Evolutionary conservation across 2,797 vertebrate genomes (phyloP).

Genomic region (Onychomys torridus): DNA sequence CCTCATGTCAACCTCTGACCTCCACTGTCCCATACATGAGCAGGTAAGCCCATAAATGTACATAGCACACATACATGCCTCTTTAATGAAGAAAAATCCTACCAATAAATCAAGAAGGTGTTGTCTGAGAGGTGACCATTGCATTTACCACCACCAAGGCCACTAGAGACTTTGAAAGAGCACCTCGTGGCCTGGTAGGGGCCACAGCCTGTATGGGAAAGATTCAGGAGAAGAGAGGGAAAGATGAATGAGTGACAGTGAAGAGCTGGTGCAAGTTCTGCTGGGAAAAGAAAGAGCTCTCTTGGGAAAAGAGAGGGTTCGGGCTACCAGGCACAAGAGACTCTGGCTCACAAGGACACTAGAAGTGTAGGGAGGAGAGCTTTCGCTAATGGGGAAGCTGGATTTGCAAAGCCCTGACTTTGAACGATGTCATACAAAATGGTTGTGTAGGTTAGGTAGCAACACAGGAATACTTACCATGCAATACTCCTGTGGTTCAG

Average conservation of each 20-base stretch:
- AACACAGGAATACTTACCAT: background rate
- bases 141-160: background rate
- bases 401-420: background rate
- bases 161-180: background rate
- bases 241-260: rapidly evolving
- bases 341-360: too few relatives aligned
- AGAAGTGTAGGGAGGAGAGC: background rate
- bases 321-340: background rate
- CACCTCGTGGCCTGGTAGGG: background rate
- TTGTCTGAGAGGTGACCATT: background rate
- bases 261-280: background rate
- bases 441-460: background rate
- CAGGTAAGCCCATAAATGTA: background rate
- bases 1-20: background rate
- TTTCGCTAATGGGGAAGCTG: background rate
- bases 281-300: background rate
- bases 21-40: background rate
- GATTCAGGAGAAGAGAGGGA: background rate
- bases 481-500: background rate
- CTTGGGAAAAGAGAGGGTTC: background rate
- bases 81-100: background rate
- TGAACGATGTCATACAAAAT: background rate
- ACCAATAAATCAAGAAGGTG: background rate
- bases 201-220: background rate
- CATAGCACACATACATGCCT: background rate